Evolutionary conservation across 2,797 vertebrate species (phyloP), one percentile per base, ranked within the genome.

Genomic region (Anguilla pacifica): DNA sequence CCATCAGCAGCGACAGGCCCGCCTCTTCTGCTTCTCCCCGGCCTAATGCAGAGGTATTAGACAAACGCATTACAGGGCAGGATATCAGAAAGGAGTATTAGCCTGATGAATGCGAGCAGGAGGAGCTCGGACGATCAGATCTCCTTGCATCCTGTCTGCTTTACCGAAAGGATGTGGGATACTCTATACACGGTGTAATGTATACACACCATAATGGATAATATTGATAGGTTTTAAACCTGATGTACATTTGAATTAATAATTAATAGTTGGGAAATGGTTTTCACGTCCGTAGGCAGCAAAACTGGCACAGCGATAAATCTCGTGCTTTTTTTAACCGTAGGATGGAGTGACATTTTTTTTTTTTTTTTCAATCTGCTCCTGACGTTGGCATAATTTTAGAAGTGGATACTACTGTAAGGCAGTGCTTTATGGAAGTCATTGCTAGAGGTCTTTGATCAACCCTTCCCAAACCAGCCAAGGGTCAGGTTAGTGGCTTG

Each of bases 161-260:
- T 92, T 91, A 93, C 92, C 88, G 61, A 72, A 59, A 17, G 88
- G 1, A 91, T 94, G 93, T 93, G 95, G 95, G 95, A 95, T 94
- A 96, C 94, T 91, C 91, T 95, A 96, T 95, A 94, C 95, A 93
- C 94, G 88, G 90, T 94, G 95, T 95, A 96, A 96, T 96, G 93
- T 95, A 95, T 95, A 94, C 93, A 95, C 92, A 89, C 90, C 90
- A 91, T 93, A 96, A 96, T 93, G 93, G 93, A 93, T 88, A 88
- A 89, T 95, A 95, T 96, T 94, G 94, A 96, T 90, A 90, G 91
- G 90, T 93, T 92, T 87, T 89, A 92, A 92, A 96, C 92, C 94
- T 93, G 95, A 95, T 95, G 94, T 93, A 93, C 90, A 89, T 90
- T 92, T 88, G 88, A 88, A 96, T 96, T 91, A 96, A 96, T 96